Conservation (phyloP, 2,888 invertebrate genomes). For the Dicycla oo region DNA sequence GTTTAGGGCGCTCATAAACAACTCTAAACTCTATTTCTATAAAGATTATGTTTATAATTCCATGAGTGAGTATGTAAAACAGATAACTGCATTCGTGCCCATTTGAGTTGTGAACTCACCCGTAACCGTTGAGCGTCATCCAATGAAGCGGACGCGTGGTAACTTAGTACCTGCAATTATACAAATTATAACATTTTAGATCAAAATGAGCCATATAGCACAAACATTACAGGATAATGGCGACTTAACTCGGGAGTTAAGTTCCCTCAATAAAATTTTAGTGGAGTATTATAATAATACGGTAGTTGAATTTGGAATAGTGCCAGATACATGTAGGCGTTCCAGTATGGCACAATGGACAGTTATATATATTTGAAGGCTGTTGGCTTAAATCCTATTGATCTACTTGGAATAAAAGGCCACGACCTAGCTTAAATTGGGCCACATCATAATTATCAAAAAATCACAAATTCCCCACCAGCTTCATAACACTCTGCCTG, state of each 20-base stretch:
- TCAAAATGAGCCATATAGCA: conserved; percentile 19
- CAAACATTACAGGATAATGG: conserved; percentile 15
- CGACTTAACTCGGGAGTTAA: conserved; percentile 19
- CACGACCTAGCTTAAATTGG: conserved; percentile 27
- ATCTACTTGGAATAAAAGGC: conserved; percentile 34
- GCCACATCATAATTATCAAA: not conserved
- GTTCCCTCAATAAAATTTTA: conserved; percentile 23
- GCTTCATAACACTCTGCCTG: no score
- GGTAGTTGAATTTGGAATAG: conserved; percentile 44
- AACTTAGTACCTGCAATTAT: conserved; percentile 93
- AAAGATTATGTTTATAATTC: conserved; percentile 12
- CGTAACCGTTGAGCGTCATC: conserved; percentile 97
- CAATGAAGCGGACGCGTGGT: conserved; percentile 97
- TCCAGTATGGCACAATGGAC: conserved; percentile 39
- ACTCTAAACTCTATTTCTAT: conserved; percentile 23
- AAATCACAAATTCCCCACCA: not conserved
- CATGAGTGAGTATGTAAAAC: conserved; percentile 11
- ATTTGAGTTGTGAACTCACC: conserved; percentile 89
- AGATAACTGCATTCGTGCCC: conserved; percentile 36
- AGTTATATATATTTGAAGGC: conserved; percentile 43
- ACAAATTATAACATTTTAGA: conserved; percentile 49
- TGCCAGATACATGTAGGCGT: conserved; percentile 55
- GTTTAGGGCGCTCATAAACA: not conserved
- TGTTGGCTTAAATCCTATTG: conserved; percentile 37
- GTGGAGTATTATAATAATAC: conserved; percentile 40